Evolutionary conservation across 2,888 invertebrate genomes (phyloP), one percentile per base, ranked within the genome.

Genomic region (Meteorus cinctellus): DNA sequence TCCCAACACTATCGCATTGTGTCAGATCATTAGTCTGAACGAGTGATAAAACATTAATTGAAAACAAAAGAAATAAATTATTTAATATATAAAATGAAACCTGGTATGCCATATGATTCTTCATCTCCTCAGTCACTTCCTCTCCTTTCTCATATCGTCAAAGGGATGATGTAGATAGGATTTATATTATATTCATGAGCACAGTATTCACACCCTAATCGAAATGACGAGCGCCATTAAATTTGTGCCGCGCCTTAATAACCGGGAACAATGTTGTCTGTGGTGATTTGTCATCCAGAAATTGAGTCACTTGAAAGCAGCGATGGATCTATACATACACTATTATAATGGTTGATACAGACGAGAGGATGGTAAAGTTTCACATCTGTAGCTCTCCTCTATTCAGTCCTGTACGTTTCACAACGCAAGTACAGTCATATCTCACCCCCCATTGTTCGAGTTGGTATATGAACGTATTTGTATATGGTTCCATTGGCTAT

Each of bases 161-260:
- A 59, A 63, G 51, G 4, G n/a, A 69, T 41, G 31, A 10, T 29
- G 24, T 24, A 51, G 69, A 74, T 74, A 74, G 41, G 74, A 77
- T 81, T 76, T 62, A 76, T 77, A 81, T 83, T 82, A 55, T 55
- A 82, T 82, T 82, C 81, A 83, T 81, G 81, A 84, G 83, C 82
- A 79, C 76, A 79, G 80, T 79, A 82, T 85, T 85, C 83, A 79
- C 81, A 75, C 78, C 81, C 84, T 85, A 84, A 85, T 81, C 81
- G 81, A 80, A 82, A 82, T 85, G 83, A 84, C 81, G 83, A 81
- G 83, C 83, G 84, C 85, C 86, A 85, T 86, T 85, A 85, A 85
- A 85, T 84, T 81, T 80, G 79, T 78, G 82, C 83, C 83, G 85
- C 84, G 82, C 85, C 85, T 85, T 85, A 85, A 85, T 85, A 84